Conservation (phyloP, 2,797 vertebrate genomes). For the Simalia tracyae region DNA sequence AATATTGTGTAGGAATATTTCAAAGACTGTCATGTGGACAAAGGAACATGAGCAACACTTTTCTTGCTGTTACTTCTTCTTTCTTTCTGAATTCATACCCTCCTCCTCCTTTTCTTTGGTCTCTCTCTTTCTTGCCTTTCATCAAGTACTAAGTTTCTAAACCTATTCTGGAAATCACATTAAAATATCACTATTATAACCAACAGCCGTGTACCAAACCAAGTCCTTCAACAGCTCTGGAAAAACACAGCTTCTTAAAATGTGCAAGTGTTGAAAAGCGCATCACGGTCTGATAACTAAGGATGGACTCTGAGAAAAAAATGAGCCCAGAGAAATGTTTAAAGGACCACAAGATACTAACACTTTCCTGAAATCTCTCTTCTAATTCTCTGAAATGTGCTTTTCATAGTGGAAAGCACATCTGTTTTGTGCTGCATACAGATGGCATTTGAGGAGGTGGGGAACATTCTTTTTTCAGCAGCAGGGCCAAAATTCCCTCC, state of each 20-base stretch:
- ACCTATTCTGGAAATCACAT: background rate
- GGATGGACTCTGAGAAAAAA: background rate
- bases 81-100: background rate
- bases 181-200: background rate
- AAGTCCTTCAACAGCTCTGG: background rate
- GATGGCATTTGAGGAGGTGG: background rate
- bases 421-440: background rate
- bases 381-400: background rate
- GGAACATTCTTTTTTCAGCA: background rate
- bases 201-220: background rate
- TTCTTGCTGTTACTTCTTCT: background rate
- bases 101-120: background rate
- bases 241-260: background rate
- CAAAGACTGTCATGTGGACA: background rate
- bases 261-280: background rate
- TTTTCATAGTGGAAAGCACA: background rate
- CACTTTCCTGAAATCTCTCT: background rate
- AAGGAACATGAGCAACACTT: accelerated
- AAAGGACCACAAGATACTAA: background rate
- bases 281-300: background rate
- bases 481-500: background rate
- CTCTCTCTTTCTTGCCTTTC: background rate
- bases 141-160: background rate
- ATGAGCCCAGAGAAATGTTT: background rate
- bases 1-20: background rate